A percentile compares a stretch with the other conserved stretches of the same genome.
Conservation (phyloP, 2,888 invertebrate genomes). For the Griposia aprilina region DNA sequence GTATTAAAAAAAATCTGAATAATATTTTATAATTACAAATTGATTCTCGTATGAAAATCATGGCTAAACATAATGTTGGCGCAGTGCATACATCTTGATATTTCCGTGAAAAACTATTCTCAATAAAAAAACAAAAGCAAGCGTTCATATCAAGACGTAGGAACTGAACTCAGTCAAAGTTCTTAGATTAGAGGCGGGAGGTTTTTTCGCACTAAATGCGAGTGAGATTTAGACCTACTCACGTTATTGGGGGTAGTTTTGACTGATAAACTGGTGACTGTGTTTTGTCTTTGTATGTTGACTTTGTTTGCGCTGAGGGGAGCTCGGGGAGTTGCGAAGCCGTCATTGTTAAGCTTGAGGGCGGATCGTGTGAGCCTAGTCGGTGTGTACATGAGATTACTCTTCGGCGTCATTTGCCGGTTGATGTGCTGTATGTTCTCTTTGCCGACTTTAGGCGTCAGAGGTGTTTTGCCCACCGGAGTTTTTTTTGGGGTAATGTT, state of each 20-base stretch:
- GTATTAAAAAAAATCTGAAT: slow-evolving; percentile 58
- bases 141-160: slow-evolving; percentile 51
- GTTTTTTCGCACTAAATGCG: slow-evolving; percentile 82
- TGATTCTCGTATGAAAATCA: slow-evolving; percentile 57
- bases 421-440: slow-evolving; percentile 81
- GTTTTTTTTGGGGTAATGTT: slow-evolving; percentile 80
- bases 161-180: slow-evolving; percentile 58
- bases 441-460: slow-evolving; percentile 84
- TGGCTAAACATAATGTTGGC: slow-evolving; percentile 57
- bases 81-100: slow-evolving; percentile 60
- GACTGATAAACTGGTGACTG: slow-evolving; percentile 71
- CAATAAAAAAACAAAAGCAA: slow-evolving; percentile 40
- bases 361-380: slow-evolving; percentile 84
- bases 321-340: slow-evolving; percentile 85
- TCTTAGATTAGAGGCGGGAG: slow-evolving; percentile 83
- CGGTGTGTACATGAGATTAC: slow-evolving; percentile 79
- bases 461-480: slow-evolving; percentile 72
- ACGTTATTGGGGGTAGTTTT: slow-evolving; percentile 82
- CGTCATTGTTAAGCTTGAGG: slow-evolving; percentile 81
- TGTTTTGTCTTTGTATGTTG: slow-evolving; percentile 81
- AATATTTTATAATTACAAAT: slow-evolving; percentile 62
- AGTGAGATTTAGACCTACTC: slow-evolving; percentile 84
- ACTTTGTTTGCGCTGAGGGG: slow-evolving; percentile 83
- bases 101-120: slow-evolving; percentile 35
- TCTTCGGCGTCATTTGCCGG: slow-evolving; percentile 78